Evolutionary conservation across 2,888 invertebrate genomes (phyloP), one percentile per base, ranked within the genome.

Genomic region (Lordiphosa andalusiaca): DNA sequence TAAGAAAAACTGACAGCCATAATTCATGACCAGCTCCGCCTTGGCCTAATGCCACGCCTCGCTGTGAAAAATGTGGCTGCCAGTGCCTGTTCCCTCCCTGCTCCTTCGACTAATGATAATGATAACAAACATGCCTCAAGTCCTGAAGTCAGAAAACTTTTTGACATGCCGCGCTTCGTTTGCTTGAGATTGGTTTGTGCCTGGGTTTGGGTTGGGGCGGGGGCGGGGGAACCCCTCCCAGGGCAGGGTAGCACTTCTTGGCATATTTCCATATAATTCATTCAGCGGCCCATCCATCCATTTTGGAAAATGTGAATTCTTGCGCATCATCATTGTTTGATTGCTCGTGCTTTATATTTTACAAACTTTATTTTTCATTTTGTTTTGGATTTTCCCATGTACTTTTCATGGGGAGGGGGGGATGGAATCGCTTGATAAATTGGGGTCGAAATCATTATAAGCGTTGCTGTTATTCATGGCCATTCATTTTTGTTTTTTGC

Each of bases 301-400:
- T 84, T 85, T 82, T 73, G 30, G 69, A 77, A 78, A 85, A 71
- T 84, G 86, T 84, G 83, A 84, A 85, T 84, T 84, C 84, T 84
- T 85, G 84, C 82, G 82, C 82, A 85, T 86, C 86, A 86, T 86
- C 86, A 86, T 85, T 85, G 86, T 80, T 84, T 85, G 85, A 86
- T 85, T 73, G 76, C 66, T 86, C 75, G 80, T 85, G 72, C 77
- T 73, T 76, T 85, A 80, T 84, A 73, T 42, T 53, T 63, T 61
- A 36, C 42, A 53, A 70, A 72, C 62, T 71, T 69, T 84, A 63
- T 70, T 75, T 73, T 69, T 67, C 57, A 71, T 65, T 73, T 71
- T 53, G 52, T 40, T 54, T 64, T 54, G 53, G 51, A 50, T 53
- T 52, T 64, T 10, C 16, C 30, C 42, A 53, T 40, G 41, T 49